A percentile compares a stretch with the other conserved stretches of the same genome.
Conservation (phyloP, 2,797 vertebrate species). For the Erpetoichthys calabaricus region DNA sequence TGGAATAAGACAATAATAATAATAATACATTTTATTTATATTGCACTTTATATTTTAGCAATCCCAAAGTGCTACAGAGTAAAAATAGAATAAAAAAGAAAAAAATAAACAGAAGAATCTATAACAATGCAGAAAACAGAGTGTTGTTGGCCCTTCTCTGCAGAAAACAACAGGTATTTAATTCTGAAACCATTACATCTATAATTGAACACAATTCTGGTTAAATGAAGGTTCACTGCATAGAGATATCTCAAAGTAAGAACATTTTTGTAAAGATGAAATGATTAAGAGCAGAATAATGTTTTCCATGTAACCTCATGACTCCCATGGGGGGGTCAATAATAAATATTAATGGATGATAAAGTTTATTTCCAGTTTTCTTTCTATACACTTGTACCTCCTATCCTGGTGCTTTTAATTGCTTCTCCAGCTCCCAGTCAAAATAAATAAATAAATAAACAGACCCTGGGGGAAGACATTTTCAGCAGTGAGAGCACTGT, state of each 20-base stretch:
- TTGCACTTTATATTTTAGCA: too few species aligned
- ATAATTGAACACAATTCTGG: constrained; percentile 32
- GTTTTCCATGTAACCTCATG: constrained; percentile 28
- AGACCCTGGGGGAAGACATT: constrained; percentile 16
- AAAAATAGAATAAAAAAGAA: too few species aligned
- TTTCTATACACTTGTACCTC: background rate
- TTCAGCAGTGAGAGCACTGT: constrained; percentile 34
- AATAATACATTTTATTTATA: too few species aligned
- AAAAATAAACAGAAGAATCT: too few species aligned
- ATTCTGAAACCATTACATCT: constrained; percentile 33
- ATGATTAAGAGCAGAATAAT: constrained; percentile 44
- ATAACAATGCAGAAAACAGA: too few species aligned
- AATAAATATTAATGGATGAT: constrained; percentile 14
- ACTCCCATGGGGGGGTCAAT: constrained; percentile 24
- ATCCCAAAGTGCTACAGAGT: too few species aligned
- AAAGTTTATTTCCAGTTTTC: constrained; percentile 4
- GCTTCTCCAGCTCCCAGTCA: constrained; percentile 9
- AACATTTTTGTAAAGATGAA: constrained; percentile 41
- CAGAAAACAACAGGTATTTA: too few species aligned
- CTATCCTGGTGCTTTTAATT: background rate
- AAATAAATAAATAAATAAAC: constrained; percentile 7
- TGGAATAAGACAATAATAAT: too few species aligned
- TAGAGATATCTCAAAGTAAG: constrained; percentile 40
- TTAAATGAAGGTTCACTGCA: constrained; percentile 39
- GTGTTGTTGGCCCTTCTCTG: too few species aligned